Conservation (phyloP, 2,888 invertebrate genomes). For the Patella depressa region DNA sequence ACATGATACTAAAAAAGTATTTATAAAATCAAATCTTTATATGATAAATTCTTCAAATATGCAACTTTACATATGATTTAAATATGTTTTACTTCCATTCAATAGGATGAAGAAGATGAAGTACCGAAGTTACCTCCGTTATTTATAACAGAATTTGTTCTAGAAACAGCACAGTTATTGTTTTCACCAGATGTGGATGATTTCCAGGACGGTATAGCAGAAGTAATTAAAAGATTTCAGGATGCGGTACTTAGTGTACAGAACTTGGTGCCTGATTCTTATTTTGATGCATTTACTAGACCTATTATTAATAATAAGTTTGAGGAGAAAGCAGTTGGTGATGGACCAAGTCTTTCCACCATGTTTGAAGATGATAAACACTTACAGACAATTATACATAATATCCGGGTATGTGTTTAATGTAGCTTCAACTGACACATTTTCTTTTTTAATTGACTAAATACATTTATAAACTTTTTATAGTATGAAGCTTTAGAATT, state of each 20-base stretch:
- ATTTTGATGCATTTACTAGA: conserved; percentile 82
- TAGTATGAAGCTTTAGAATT: too few species aligned
- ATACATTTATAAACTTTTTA: too few species aligned
- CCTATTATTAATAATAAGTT: conserved; percentile 87
- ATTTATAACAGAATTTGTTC: conserved; percentile 68
- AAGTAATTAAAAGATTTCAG: conserved; percentile 74
- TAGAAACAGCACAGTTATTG: conserved; percentile 66
- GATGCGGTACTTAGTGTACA: conserved; percentile 80
- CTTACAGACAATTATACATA: conserved; percentile 75
- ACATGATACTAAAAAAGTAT: too few species aligned
- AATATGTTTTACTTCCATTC: too few species aligned
- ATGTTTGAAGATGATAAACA: conserved; percentile 80
- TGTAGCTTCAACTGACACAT: too few species aligned
- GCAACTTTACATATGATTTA: too few species aligned
- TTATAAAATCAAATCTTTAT: too few species aligned
- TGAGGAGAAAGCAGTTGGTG: conserved; percentile 83
- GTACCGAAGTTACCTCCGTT: conserved; percentile 64
- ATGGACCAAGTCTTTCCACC: conserved; percentile 80
- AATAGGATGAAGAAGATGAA: conserved; percentile 59
- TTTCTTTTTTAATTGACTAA: too few species aligned
- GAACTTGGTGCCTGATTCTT: conserved; percentile 81
- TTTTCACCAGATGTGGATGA: conserved; percentile 77
- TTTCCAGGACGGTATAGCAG: conserved; percentile 76
- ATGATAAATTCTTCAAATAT: too few species aligned
- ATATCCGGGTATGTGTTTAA: conserved; percentile 74